Conservation (phyloP, 2,113 vertebrate genomes). For the Pachyramphus minor region DNA sequence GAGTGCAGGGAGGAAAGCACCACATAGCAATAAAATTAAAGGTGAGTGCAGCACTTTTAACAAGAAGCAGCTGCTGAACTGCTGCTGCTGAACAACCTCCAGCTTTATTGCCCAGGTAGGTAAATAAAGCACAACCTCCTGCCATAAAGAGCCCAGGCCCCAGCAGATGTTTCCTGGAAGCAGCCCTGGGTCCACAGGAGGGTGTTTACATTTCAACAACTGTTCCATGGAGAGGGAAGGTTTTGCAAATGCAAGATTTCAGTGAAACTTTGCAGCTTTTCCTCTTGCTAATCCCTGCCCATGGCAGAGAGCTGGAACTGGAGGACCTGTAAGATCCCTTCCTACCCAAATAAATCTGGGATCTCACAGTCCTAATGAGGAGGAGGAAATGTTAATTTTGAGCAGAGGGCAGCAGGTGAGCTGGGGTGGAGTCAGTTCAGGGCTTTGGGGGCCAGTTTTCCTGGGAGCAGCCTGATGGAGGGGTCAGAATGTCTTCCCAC, state of each 20-base stretch:
- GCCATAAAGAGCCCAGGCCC: background rate
- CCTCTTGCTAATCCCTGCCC: background rate
- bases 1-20: background rate
- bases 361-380: background rate
- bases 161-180: background rate
- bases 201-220: background rate
- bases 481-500: background rate
- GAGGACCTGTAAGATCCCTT: too few relatives aligned
- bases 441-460: background rate
- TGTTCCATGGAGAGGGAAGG: background rate
- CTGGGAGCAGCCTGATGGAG: background rate
- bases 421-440: background rate
- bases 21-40: background rate
- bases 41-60: background rate
- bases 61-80: background rate
- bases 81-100: background rate
- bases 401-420: background rate
- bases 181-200: background rate
- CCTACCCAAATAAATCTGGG: too few relatives aligned
- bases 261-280: background rate
- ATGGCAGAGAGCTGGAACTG: too few relatives aligned
- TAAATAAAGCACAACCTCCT: background rate
- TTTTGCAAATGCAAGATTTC: background rate
- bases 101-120: background rate
- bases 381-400: background rate